Evolutionary conservation across 2,888 invertebrate species (phyloP).

Genomic region (Callosobruchus maculatus): DNA sequence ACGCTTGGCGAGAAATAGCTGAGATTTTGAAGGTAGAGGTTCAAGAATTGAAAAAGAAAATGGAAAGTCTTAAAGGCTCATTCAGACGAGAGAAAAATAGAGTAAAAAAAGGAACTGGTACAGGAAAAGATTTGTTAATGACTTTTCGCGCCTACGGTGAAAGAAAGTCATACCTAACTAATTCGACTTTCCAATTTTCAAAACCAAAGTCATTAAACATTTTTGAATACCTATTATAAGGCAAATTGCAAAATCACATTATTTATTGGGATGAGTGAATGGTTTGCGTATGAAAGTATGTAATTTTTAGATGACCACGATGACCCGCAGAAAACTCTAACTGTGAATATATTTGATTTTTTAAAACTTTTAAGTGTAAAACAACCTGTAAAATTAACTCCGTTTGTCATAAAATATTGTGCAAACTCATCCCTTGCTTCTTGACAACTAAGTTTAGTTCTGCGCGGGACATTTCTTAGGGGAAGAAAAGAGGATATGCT

Average conservation of each 20-base stretch:
- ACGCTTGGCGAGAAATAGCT: conserved; percentile 6
- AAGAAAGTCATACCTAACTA: too few species aligned
- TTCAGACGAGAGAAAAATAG: conserved; percentile 5
- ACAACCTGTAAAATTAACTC: too few species aligned
- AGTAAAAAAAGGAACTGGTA: conserved; percentile 1
- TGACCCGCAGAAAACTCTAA: conserved; percentile 8
- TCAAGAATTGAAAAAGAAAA: conserved; percentile 5
- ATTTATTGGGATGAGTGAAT: too few species aligned
- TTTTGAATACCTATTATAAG: too few species aligned
- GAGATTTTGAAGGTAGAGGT: conserved; percentile 3
- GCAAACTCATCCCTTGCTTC: too few species aligned
- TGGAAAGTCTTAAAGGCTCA: conserved; percentile 6
- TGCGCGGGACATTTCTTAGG: too few species aligned
- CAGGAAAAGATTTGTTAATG: neutral
- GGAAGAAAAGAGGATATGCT: too few species aligned
- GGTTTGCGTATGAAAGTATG: conserved; percentile 10
- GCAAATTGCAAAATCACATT: too few species aligned
- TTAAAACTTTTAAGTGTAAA: neutral
- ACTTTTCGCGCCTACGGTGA: too few species aligned
- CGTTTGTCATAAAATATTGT: neutral
- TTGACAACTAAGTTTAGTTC: too few species aligned
- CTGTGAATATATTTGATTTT: conserved; percentile 1
- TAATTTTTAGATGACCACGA: conserved; percentile 5
- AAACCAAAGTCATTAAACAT: too few species aligned
- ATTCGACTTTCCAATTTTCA: too few species aligned